Evolutionary conservation across 2,113 vertebrate genomes (phyloP).

Genomic region (Sisor rabdophorus): DNA sequence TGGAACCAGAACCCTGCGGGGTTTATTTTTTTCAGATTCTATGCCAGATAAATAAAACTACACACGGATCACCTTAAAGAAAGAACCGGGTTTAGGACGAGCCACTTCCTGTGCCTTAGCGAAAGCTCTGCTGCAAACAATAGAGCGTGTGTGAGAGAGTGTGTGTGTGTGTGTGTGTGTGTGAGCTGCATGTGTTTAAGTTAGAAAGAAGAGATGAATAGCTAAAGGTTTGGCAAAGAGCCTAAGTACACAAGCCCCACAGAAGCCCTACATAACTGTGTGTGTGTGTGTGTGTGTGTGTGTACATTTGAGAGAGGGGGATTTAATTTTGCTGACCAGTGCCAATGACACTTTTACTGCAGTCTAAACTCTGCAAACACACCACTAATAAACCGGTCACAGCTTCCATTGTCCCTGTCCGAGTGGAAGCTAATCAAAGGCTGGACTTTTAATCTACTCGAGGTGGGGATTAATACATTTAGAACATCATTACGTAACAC

Average conservation of each 20-base stretch:
- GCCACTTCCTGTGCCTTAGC: conserved; percentile 7
- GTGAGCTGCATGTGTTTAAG: conserved; percentile 17
- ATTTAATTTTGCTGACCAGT: background rate
- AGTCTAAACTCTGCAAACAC: background rate
- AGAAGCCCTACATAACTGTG: conserved; percentile 23
- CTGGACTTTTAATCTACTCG: background rate
- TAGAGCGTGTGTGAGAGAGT: conserved; percentile 1
- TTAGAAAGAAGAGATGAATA: conserved; percentile 30
- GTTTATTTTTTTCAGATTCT: background rate
- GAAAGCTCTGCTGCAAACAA: background rate
- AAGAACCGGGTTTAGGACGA: background rate
- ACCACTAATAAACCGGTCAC: background rate
- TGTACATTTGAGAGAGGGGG: background rate
- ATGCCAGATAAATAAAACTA: background rate
- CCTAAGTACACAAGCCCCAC: conserved; percentile 38
- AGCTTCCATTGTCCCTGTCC: conserved; percentile 1
- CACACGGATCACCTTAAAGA: conserved; percentile 2
- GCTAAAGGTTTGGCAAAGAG: conserved; percentile 30
- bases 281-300: conserved; percentile 7
- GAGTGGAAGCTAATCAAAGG: background rate
- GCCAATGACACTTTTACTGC: conserved; percentile 28
- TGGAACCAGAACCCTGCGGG: background rate
- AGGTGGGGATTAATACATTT: background rate
- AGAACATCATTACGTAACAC: background rate
- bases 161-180: conserved; percentile 28